Evolutionary conservation across 2,113 vertebrate species (phyloP).

Genomic region (Probosciger aterrimus): DNA sequence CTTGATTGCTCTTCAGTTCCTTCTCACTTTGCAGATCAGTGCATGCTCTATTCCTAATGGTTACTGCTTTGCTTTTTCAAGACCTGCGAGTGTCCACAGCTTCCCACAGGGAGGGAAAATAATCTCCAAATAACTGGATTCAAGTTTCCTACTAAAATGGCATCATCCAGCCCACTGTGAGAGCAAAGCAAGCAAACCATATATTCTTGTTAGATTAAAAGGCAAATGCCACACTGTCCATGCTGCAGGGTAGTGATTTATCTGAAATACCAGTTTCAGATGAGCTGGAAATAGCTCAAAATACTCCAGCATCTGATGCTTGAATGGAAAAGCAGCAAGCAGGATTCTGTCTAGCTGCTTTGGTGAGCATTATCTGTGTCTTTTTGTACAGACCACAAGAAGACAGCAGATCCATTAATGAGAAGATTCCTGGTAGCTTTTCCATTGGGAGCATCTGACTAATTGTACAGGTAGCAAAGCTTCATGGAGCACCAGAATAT

Average conservation of each 20-base stretch:
- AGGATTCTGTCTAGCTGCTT: background rate
- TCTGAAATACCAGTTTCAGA: background rate
- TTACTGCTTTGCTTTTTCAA: background rate
- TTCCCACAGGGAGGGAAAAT: background rate
- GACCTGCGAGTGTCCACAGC: background rate
- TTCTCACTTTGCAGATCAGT: background rate
- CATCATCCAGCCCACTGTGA: background rate
- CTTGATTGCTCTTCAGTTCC: background rate
- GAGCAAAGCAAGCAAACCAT: background rate
- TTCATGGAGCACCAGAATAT: background rate
- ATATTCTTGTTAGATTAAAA: background rate
- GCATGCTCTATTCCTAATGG: background rate
- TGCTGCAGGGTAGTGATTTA: background rate
- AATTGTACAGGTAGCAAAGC: background rate
- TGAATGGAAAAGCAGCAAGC: background rate
- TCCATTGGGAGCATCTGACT: background rate
- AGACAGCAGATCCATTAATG: background rate
- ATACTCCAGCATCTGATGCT: background rate
- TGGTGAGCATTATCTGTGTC: background rate
- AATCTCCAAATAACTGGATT: background rate
- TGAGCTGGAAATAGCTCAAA: background rate
- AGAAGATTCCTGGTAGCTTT: background rate
- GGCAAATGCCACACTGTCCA: background rate
- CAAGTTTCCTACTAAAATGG: background rate
- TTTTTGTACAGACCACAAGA: background rate